phyloP scores from a whole-genome alignment of 2,113 vertebrate species.

The Ramphastos sulfuratus region DNA sequence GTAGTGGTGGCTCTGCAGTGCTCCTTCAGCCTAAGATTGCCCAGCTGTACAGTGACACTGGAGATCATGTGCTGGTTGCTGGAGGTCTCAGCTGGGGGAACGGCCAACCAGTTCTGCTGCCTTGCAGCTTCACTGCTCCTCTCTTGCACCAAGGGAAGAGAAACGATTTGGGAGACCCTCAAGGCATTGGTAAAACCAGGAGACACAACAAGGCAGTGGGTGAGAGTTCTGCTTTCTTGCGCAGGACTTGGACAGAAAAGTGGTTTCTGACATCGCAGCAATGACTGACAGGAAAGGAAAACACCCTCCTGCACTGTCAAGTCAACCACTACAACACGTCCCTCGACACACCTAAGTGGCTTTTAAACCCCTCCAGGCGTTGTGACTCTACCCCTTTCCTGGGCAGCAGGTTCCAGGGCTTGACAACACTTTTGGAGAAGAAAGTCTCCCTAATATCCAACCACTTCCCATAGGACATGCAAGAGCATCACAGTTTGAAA shows the following conservation, averaged over 20 bases:
- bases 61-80: not conserved
- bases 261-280: not conserved
- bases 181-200: not conserved
- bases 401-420: no score
- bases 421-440: no score
- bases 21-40: not conserved
- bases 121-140: not conserved
- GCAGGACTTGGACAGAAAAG: not conserved
- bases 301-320: not conserved
- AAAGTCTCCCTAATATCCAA: no score
- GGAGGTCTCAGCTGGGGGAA: not conserved
- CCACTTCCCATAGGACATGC: rapidly evolving
- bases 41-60: not conserved
- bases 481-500: not conserved
- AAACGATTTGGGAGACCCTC: not conserved
- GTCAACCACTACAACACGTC: no score
- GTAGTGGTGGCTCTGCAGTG: not conserved
- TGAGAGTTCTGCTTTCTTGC: not conserved
- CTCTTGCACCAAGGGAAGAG: not conserved
- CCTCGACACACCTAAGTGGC: no score
- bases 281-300: not conserved
- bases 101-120: not conserved
- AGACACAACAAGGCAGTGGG: not conserved
- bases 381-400: no score
- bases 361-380: no score